Conservation (phyloP, 2,113 vertebrate genomes). For the Pelusios castaneus region DNA sequence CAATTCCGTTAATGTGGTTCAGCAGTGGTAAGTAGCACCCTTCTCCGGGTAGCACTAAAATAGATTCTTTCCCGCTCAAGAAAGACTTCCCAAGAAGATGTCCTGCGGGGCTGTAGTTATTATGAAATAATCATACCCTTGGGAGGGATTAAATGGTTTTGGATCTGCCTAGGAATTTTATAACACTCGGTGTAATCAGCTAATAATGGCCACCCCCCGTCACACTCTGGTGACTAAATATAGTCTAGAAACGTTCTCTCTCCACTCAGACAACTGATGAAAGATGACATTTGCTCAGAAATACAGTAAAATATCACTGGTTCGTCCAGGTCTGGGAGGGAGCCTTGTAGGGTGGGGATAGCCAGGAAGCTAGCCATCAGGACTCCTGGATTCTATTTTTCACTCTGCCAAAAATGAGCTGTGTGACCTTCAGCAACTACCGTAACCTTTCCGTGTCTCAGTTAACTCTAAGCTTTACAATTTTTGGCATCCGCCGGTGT, state of each 20-base stretch:
- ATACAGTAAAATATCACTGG: neutral
- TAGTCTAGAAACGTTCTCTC: neutral
- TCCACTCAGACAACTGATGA: neutral
- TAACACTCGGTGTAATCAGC: too few relatives aligned
- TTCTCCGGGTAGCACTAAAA: neutral
- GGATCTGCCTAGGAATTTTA: neutral
- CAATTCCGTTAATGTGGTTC: too few relatives aligned
- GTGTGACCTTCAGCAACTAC: neutral
- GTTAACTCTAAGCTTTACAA: neutral
- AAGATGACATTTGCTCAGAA: neutral
- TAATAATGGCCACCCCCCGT: neutral
- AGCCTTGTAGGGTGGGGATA: neutral
- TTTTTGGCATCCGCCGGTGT: neutral
- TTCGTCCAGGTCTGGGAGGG: neutral
- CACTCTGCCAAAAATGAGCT: neutral
- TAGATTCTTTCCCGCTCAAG: neutral
- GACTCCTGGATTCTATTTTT: neutral
- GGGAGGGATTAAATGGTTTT: neutral
- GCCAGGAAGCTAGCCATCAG: neutral
- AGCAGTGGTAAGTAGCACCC: neutral
- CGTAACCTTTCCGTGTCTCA: neutral
- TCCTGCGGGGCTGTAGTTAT: neutral
- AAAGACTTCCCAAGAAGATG: neutral
- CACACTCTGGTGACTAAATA: too few relatives aligned
- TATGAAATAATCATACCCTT: too few relatives aligned